Conservation (phyloP, 2,888 invertebrate species). For the Isoperla grammatica region DNA sequence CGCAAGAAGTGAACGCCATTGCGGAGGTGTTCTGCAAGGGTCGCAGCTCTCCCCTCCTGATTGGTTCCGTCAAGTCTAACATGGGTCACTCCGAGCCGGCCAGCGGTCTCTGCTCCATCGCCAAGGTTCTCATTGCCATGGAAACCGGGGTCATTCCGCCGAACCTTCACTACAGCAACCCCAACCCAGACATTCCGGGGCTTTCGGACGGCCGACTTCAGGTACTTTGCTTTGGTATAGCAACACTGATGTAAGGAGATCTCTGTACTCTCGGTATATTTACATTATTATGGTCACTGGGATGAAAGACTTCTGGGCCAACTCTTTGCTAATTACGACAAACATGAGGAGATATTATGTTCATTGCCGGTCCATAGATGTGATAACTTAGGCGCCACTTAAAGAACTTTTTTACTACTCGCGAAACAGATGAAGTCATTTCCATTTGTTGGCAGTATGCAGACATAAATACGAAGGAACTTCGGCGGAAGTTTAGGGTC, state of each 20-base stretch:
- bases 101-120: constrained; percentile 84
- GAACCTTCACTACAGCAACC: constrained; percentile 82
- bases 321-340: too few species aligned
- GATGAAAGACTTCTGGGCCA: too few species aligned
- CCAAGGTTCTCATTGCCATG: constrained; percentile 90
- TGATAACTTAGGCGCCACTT: too few species aligned
- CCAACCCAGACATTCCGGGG: constrained; percentile 88
- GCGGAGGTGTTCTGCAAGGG: constrained; percentile 85
- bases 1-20: constrained; percentile 94
- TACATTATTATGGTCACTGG: constrained; percentile 3
- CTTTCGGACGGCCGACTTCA: constrained; percentile 81
- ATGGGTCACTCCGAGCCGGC: constrained; percentile 98
- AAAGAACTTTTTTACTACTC: too few species aligned
- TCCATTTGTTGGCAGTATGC: too few species aligned
- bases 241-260: too few species aligned
- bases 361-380: too few species aligned
- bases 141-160: constrained; percentile 82
- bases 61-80: constrained; percentile 97
- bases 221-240: too few species aligned
- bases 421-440: too few species aligned
- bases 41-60: constrained; percentile 69
- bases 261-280: neutral
- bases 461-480: too few species aligned
- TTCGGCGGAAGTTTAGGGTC: too few species aligned
- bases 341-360: too few species aligned